Percentiles rank a stretch among this genome's conserved stretches.
These are phyloP conservation scores for Lasioglossum leucozonium DNA, from an alignment of 2,888 invertebrate species.

Conservation along the genomic window DNA sequence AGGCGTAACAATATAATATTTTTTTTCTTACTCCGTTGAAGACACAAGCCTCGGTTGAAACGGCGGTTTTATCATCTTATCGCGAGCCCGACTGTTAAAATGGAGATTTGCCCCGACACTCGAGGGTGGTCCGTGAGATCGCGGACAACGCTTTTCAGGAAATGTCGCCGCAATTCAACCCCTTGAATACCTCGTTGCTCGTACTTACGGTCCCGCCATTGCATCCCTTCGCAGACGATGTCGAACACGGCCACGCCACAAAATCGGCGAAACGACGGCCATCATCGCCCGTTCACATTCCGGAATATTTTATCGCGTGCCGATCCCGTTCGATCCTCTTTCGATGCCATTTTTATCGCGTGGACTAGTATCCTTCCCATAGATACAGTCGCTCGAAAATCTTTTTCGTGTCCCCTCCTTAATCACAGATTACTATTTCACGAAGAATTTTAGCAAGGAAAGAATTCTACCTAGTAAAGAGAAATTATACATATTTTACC, in stretches of 20 bases:
- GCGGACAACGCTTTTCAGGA: slow-evolving; percentile 61
- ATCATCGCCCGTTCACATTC: slow-evolving; percentile 76
- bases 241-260: slow-evolving; percentile 37
- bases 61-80: slow-evolving; percentile 36
- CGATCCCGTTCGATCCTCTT: slow-evolving; percentile 46
- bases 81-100: slow-evolving; percentile 55
- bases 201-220: slow-evolving; percentile 51
- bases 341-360: not conserved
- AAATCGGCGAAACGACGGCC: slow-evolving; percentile 67
- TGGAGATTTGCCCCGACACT: slow-evolving; percentile 42
- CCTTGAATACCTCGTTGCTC: slow-evolving; percentile 65
- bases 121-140: slow-evolving; percentile 44
- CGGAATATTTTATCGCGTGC: slow-evolving; percentile 64
- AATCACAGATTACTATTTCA: not conserved
- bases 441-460: not conserved
- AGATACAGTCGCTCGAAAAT: not conserved
- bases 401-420: too few relatives aligned
- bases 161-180: slow-evolving; percentile 65
- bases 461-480: not conserved
- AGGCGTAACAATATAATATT: slow-evolving; percentile 38
- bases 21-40: slow-evolving; percentile 8
- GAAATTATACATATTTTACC: too few relatives aligned
- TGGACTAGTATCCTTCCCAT: not conserved
- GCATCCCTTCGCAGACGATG: slow-evolving; percentile 38
- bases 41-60: not conserved